phyloP scores from a whole-genome alignment of 2,888 invertebrate genomes.

The Protonemura montana region DNA sequence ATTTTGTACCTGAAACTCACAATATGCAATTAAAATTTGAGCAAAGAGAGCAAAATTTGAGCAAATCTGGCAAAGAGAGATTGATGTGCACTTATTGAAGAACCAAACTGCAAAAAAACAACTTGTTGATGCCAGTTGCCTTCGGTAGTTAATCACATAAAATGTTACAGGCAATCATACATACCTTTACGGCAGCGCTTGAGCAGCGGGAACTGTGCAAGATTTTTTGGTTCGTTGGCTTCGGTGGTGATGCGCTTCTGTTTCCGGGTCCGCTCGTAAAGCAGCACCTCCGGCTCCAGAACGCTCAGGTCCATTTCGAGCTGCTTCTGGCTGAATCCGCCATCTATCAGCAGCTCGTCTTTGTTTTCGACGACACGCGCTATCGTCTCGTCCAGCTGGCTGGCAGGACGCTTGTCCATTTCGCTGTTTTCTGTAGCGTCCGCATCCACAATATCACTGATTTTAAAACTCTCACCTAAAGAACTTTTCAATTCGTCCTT shows the following conservation, averaged over 20 bases:
- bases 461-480: not conserved
- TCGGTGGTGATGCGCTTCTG: constrained; percentile 26
- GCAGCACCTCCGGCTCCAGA: not conserved
- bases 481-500: constrained; percentile 7
- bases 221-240: not conserved
- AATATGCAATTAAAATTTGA: no score
- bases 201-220: constrained; percentile 13
- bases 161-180: no score
- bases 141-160: no score
- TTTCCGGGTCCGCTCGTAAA: constrained; percentile 28
- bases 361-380: constrained; percentile 14
- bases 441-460: constrained; percentile 16
- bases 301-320: constrained; percentile 21
- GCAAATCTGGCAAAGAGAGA: no score
- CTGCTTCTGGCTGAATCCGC: constrained; percentile 24
- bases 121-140: no score
- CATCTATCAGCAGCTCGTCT: not conserved
- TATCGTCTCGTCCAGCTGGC: constrained; percentile 9
- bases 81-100: no score
- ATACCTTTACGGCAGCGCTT: constrained; percentile 43
- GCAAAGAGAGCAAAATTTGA: no score
- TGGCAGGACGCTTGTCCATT: not conserved
- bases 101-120: no score
- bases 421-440: not conserved
- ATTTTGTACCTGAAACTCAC: no score